These are phyloP conservation scores for Drosophila watanabei DNA, from an alignment of 1,140 invertebrate species.

Conservation along the genomic window DNA sequence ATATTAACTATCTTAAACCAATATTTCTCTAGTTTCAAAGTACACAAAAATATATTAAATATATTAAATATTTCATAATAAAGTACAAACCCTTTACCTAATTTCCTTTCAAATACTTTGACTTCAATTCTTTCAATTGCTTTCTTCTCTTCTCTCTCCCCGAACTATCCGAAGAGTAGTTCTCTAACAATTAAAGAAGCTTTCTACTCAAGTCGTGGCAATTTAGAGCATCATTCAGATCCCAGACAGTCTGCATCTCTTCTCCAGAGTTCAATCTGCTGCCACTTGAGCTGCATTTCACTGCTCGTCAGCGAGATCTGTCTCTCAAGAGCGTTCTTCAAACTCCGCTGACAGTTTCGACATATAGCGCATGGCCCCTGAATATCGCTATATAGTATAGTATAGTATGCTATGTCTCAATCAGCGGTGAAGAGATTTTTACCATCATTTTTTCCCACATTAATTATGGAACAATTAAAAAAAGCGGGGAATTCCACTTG, in stretches of 20 bases:
- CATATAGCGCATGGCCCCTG: constrained; percentile 40
- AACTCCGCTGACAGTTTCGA: constrained; percentile 63
- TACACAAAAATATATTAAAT: not conserved
- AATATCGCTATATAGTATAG: not conserved
- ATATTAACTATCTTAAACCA: not conserved
- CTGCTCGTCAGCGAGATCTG: constrained; percentile 29
- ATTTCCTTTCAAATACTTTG: not conserved
- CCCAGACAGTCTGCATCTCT: constrained; percentile 13
- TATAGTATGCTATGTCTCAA: constrained; percentile 64
- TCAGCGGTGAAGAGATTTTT: constrained; percentile 58
- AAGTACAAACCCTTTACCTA: not conserved
- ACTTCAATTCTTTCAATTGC: not conserved
- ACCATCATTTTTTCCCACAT: constrained; percentile 69
- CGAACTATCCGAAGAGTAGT: not conserved
- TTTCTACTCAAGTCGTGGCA: constrained; percentile 9
- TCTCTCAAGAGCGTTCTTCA: constrained; percentile 35
- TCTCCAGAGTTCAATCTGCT: constrained; percentile 29
- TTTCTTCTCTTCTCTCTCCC: no score
- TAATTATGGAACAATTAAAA: constrained; percentile 82
- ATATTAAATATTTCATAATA: not conserved
- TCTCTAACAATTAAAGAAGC: constrained; percentile 13
- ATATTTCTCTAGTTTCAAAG: not conserved
- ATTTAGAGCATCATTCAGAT: constrained; percentile 16
- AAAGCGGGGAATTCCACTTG: constrained; percentile 74
- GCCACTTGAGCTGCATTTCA: constrained; percentile 47